Percentiles rank a stretch among this genome's conserved stretches.
phyloP scores from a whole-genome alignment of 2,113 vertebrate species.

The Gasterosteus nipponicus region DNA sequence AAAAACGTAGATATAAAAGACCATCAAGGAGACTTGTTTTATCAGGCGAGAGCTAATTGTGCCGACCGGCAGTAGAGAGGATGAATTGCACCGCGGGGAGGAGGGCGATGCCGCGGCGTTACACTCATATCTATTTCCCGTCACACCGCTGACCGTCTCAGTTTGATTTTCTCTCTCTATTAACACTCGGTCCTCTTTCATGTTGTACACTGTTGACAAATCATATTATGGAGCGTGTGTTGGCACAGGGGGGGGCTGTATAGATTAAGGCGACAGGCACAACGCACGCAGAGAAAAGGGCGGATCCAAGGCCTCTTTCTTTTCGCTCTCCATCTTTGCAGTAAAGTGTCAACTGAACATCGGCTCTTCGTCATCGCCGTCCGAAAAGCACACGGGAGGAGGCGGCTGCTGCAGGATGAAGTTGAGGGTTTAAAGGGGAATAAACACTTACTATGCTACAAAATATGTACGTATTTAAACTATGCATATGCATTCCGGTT shows the following conservation, averaged over 20 bases:
- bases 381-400: conserved; percentile 27
- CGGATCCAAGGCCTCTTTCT: conserved; percentile 38
- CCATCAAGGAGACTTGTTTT: neutral
- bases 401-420: neutral
- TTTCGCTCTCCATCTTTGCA: conserved; percentile 32
- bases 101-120: neutral
- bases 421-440: neutral
- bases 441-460: neutral
- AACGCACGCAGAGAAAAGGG: conserved; percentile 40
- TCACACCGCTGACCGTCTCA: conserved; percentile 48
- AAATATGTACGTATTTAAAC: neutral
- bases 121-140: conserved; percentile 52
- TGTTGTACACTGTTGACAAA: conserved; percentile 63
- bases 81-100: conserved; percentile 5
- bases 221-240: conserved; percentile 61
- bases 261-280: conserved; percentile 64
- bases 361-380: conserved; percentile 42
- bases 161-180: conserved; percentile 59
- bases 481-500: conserved; percentile 31
- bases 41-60: neutral
- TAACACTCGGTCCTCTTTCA: conserved; percentile 49
- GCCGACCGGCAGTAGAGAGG: conserved; percentile 6
- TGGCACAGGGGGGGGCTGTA: conserved; percentile 37
- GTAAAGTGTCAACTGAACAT: conserved; percentile 40
- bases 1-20: neutral